Evolutionary conservation across 1,140 invertebrate genomes (phyloP), one percentile per base, ranked within the genome.

Genomic region (Drosophila tsacasi): DNA sequence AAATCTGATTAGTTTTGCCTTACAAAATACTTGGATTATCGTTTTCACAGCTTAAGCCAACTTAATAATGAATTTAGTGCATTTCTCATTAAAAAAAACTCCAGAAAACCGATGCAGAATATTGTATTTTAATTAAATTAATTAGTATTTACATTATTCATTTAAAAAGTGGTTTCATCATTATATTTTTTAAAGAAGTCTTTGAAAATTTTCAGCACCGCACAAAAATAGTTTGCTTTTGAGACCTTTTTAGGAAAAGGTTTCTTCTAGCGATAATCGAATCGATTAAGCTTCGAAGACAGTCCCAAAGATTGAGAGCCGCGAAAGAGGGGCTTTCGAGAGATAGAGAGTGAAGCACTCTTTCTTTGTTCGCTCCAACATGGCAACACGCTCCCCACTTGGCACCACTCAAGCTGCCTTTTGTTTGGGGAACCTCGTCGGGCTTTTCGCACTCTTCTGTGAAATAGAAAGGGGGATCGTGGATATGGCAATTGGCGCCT

Each of bases 391-490:
- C 42, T 79, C 47, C 21, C 21, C 55, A 60, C 35, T 80, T 81
- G 40, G 60, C 71, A 71, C 32, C 61, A 46, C 27, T 52, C 27
- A 32, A 62, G 42, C 52, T 52, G 62, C 44, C 50, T 78, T 67
- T 82, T 78, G 74, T 82, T 78, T 63, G 60, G 74, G 15, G 35
- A 47, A 47, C n/a, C 35, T 21, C 32, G 19, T 15, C 49, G 66
- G 39, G 42, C 57, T 78, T 85, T 85, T 85, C 79, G 65, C 82
- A 75, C 78, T 75, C 13, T 49, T 52, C 44, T 49, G 74, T 47
- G 65, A 85, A 78, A n/a, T 42, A 15, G 42, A 23, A 46, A 25
- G 44, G 9, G 32, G 30, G 25, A 19, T 17, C 23, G 25, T 50
- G 17, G 13, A 32, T 17, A 42, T 52, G 30, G 46, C 52, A 35